Evolutionary conservation across 2,888 invertebrate genomes (phyloP), one percentile per base, ranked within the genome.

Genomic region (Nemapogon koenigi): DNA sequence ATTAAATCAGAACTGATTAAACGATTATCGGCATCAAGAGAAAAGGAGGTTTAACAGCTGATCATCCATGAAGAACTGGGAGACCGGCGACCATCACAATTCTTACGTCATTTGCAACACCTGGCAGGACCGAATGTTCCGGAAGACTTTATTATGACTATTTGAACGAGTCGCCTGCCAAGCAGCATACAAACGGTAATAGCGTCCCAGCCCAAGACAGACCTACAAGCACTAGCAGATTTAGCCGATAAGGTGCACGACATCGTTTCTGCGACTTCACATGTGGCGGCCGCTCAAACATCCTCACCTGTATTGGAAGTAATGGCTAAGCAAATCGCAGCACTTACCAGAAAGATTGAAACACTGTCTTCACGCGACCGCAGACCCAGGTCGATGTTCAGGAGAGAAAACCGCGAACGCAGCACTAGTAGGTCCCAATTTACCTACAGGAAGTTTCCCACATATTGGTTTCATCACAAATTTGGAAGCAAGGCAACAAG

Each of bases 101-200:
- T 35, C 13, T n/a, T 35, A 3, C n/a, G 16, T n/a, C 35, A 40
- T 11, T 16, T 40, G 3, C n/a, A 30, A 10, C 22, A 25, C 14
- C 22, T 40, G 4, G 40, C 40, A 2, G 40, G 40, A 22, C 25
- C 36, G 10, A 3, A n/a, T 2, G 30, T 40, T 7, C 40, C 40
- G 4, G 40, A 40, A 7, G 36, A 35, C n/a, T 19, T 40, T 30
- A 10, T 40, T 2, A 15, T 14, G n/a, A 35, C 40, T 2, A 44
- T 46, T 4, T 46, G 46, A 43, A 28, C 35, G 1, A 41, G 44
- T 17, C 38, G 46, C 1, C 35, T 48, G 6, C 44, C 46, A 11
- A 38, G 14, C 15, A 38, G 15, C 30, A 29, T 35, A 39, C 17
- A 16, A 15, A 7, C n/a, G 11, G 10, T 32, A 16, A 22, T 33